Conservation (phyloP, 1,140 invertebrate genomes). For the Acromyrmex heyeri region DNA sequence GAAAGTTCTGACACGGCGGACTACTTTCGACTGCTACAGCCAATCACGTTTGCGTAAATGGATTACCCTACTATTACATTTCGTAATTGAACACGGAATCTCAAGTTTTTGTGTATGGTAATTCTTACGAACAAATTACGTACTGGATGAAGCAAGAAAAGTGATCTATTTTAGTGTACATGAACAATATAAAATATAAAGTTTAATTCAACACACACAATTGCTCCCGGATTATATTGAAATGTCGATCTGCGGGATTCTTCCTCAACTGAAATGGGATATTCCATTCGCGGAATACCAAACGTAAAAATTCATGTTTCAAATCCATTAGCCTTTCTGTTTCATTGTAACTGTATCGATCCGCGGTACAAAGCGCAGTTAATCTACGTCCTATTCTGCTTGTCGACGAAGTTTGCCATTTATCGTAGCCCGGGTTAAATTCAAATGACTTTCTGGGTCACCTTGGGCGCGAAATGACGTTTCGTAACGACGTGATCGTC, state of each 20-base stretch:
- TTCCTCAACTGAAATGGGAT: conserved; percentile 23
- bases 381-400: conserved; percentile 58
- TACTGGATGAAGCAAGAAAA: not conserved
- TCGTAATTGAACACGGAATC: not conserved
- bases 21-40: conserved; percentile 25
- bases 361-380: conserved; percentile 53
- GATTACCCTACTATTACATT: not conserved
- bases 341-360: conserved; percentile 55
- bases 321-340: conserved; percentile 54
- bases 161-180: not conserved
- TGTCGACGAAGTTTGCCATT: conserved; percentile 58
- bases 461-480: conserved; percentile 31
- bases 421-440: conserved; percentile 55
- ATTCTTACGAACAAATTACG: conserved; percentile 4
- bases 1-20: conserved; percentile 49
- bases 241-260: conserved; percentile 16
- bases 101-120: conserved; percentile 8
- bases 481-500: conserved; percentile 4
- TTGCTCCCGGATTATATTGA: conserved; percentile 2
- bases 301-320: conserved; percentile 46
- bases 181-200: conserved; percentile 10
- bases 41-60: conserved; percentile 34
- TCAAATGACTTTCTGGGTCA: conserved; percentile 61
- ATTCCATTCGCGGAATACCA: conserved; percentile 20
- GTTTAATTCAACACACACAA: not conserved